phyloP scores from a whole-genome alignment of 2,113 vertebrate species.

The Phycodurus eques region DNA sequence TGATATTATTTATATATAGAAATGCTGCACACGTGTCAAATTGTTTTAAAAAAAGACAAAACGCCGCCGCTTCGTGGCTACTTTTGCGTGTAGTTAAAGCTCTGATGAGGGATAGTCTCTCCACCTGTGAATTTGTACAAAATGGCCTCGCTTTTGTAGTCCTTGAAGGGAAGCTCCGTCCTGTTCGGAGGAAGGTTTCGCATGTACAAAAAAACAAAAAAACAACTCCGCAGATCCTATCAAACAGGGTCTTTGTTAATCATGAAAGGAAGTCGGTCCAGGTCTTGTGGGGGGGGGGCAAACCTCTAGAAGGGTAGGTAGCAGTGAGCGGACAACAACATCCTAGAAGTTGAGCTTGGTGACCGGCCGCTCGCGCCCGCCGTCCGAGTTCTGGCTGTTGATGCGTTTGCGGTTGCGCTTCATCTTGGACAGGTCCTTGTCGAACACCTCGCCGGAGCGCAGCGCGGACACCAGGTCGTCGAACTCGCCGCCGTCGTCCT shows the following conservation, averaged over 20 bases:
- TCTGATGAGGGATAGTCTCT: constrained; percentile 23
- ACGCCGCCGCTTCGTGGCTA: constrained; percentile 30
- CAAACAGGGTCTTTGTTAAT: constrained; percentile 20
- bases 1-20: constrained; percentile 57
- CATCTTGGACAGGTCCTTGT: constrained; percentile 97
- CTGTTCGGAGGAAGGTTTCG: constrained; percentile 30
- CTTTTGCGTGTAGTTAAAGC: constrained; percentile 27
- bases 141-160: constrained; percentile 43
- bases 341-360: constrained; percentile 94
- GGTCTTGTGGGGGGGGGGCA: not conserved
- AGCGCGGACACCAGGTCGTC: constrained; percentile 95
- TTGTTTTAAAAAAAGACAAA: constrained; percentile 41
- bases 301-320: not conserved
- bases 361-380: constrained; percentile 86
- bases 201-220: constrained; percentile 41
- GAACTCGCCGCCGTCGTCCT: constrained; percentile 94
- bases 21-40: constrained; percentile 56
- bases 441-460: constrained; percentile 95
- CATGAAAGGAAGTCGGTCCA: constrained; percentile 43
- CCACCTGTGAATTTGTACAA: constrained; percentile 50
- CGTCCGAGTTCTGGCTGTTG: constrained; percentile 83
- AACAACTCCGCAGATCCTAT: constrained; percentile 1
- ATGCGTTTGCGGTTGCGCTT: constrained; percentile 96
- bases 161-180: constrained; percentile 29
- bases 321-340: not conserved